Conservation (phyloP, 2,113 vertebrate species). For the Lepus americanus region DNA sequence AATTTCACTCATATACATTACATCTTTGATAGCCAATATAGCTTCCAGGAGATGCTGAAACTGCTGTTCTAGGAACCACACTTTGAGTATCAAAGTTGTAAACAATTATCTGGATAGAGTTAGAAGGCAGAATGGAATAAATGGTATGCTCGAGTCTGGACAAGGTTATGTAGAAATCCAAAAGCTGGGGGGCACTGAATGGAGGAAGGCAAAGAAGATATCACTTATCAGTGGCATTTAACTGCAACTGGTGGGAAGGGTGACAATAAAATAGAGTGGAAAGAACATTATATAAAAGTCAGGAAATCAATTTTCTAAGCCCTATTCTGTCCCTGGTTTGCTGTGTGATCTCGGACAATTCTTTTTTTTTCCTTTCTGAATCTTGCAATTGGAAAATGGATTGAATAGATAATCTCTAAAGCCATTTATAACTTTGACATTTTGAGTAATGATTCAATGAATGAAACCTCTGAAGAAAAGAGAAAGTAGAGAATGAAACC, state of each 20-base stretch:
- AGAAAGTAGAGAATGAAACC: background rate
- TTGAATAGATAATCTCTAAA: background rate
- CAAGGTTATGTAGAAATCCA: background rate
- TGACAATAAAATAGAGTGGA: background rate
- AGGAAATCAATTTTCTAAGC: conserved; percentile 5
- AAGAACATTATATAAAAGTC: background rate
- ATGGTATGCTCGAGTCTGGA: background rate
- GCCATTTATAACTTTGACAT: background rate
- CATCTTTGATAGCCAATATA: too few relatives aligned
- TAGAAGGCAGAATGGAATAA: background rate
- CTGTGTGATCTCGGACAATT: background rate
- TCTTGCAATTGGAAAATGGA: background rate
- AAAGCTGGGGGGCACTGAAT: background rate
- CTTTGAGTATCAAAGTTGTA: background rate
- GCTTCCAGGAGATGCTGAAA: background rate
- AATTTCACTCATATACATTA: too few relatives aligned
- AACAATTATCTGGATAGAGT: background rate
- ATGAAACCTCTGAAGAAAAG: background rate
- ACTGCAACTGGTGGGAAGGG: background rate
- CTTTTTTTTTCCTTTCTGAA: background rate
- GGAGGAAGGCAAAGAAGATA: background rate
- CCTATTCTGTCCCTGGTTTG: background rate
- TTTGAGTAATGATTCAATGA: background rate
- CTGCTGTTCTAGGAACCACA: background rate
- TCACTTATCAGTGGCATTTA: conserved; percentile 9